These are phyloP conservation scores for Dendrolimus kikuchii DNA, from an alignment of 1,140 invertebrate species.

Conservation along the genomic window DNA sequence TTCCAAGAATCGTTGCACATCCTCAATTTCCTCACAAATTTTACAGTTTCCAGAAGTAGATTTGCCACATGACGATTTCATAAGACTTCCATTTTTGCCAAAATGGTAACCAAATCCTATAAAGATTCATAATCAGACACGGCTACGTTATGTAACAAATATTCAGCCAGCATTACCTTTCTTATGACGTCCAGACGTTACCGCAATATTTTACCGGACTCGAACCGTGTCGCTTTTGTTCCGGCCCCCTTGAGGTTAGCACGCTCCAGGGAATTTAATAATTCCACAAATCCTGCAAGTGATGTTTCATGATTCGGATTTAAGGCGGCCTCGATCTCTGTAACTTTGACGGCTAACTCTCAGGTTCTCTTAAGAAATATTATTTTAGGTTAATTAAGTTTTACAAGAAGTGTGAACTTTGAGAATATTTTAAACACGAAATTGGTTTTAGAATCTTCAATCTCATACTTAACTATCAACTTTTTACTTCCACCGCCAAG, in stretches of 20 bases:
- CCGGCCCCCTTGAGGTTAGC: conserved; percentile 18
- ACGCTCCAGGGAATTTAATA: conserved; percentile 25
- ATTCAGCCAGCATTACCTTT: conserved; percentile 13
- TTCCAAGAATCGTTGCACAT: too few relatives aligned
- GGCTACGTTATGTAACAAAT: background rate
- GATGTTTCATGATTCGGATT: conserved; percentile 24
- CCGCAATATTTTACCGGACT: conserved; percentile 25
- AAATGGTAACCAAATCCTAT: too few relatives aligned
- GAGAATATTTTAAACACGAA: background rate
- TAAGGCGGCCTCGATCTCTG: conserved; percentile 10
- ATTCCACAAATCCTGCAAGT: conserved; percentile 24
- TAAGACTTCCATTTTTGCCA: too few relatives aligned
- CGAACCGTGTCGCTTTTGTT: conserved; percentile 22
- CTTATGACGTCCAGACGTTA: conserved; percentile 21
- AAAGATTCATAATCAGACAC: background rate
- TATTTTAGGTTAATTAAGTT: too few relatives aligned
- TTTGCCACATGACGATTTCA: too few relatives aligned
- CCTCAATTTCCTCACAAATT: too few relatives aligned
- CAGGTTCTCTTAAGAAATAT: background rate
- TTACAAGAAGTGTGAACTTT: background rate
- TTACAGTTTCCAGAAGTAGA: too few relatives aligned
- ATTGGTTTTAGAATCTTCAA: background rate
- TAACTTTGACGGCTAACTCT: background rate
- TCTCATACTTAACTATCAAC: too few relatives aligned
- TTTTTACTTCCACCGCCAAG: too few relatives aligned